A percentile compares a stretch with the other conserved stretches of the same genome.
Conservation (phyloP, 2,888 invertebrate species). For the Thyatira batis region DNA sequence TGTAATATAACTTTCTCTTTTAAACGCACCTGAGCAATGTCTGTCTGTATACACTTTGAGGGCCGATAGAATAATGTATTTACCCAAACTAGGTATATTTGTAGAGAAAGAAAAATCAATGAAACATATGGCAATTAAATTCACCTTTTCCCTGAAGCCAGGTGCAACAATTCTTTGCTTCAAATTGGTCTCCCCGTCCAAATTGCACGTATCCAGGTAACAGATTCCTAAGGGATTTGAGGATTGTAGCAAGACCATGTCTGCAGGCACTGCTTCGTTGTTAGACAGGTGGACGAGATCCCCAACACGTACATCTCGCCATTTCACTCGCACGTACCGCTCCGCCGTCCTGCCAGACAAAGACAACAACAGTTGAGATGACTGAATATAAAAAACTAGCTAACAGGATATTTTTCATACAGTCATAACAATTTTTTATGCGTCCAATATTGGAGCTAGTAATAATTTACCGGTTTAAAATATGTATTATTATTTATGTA, state of each 20-base stretch:
- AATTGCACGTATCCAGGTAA: conserved; percentile 97
- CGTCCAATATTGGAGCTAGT: not conserved
- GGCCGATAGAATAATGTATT: too few species aligned
- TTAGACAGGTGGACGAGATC: conserved; percentile 97
- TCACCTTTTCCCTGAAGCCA: conserved; percentile 88
- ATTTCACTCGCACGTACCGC: conserved; percentile 91
- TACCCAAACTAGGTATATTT: too few species aligned
- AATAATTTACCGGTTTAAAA: not conserved
- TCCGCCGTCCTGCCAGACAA: conserved; percentile 85
- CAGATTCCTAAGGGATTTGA: conserved; percentile 95
- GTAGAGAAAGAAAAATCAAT: not conserved
- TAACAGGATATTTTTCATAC: conserved; percentile 22
- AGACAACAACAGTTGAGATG: conserved; percentile 16
- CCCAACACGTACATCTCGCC: conserved; percentile 95
- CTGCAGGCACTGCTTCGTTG: conserved; percentile 98
- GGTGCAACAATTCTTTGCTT: conserved; percentile 94
- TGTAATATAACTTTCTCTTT: not conserved
- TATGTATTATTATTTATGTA: not conserved
- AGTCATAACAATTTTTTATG: conserved; percentile 17
- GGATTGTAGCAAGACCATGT: conserved; percentile 93
- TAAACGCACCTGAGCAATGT: not conserved
- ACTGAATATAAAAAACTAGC: conserved; percentile 10
- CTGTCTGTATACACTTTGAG: not conserved
- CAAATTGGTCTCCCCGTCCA: conserved; percentile 97
- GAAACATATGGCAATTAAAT: conserved; percentile 2